Evolutionary conservation across 1,140 invertebrate genomes (phyloP).

Genomic region (Pseudomyrmex flavicornis): DNA sequence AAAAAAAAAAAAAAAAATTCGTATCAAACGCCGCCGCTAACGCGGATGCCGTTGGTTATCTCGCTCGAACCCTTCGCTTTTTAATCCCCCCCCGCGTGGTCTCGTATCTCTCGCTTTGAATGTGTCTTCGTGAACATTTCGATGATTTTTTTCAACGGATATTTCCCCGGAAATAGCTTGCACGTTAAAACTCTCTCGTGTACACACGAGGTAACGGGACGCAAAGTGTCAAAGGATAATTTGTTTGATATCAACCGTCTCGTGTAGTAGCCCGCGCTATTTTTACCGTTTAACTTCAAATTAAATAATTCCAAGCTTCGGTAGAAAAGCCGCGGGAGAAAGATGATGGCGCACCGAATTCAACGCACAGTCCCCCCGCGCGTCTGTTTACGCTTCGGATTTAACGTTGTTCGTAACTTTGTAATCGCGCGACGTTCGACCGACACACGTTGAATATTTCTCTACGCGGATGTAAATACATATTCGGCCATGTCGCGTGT

Average conservation of each 20-base stretch:
- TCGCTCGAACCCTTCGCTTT: not conserved
- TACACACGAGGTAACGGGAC: too few species aligned
- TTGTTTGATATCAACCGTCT: too few species aligned
- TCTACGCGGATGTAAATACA: not conserved
- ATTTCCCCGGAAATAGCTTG: not conserved
- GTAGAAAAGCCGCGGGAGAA: not conserved
- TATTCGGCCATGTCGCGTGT: not conserved
- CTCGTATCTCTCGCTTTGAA: not conserved
- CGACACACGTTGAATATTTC: not conserved
- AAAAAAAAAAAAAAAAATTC: conserved; percentile 27
- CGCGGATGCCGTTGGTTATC: conserved; percentile 42
- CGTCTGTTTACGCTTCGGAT: not conserved
- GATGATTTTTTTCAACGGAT: not conserved
- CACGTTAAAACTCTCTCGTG: not conserved
- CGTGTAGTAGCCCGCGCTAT: too few species aligned
- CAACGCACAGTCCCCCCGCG: not conserved
- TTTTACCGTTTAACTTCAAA: too few species aligned
- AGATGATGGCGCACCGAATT: not conserved
- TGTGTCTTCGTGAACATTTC: not conserved
- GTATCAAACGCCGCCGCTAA: conserved; percentile 47
- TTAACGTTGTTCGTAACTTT: not conserved
- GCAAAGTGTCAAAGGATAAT: too few species aligned
- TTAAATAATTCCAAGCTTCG: too few species aligned
- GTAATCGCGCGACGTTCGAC: not conserved
- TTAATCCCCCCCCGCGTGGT: not conserved